These are phyloP conservation scores for Caenorhabditis drosophilae DNA, from an alignment of 2,888 invertebrate species.

Conservation along the genomic window DNA sequence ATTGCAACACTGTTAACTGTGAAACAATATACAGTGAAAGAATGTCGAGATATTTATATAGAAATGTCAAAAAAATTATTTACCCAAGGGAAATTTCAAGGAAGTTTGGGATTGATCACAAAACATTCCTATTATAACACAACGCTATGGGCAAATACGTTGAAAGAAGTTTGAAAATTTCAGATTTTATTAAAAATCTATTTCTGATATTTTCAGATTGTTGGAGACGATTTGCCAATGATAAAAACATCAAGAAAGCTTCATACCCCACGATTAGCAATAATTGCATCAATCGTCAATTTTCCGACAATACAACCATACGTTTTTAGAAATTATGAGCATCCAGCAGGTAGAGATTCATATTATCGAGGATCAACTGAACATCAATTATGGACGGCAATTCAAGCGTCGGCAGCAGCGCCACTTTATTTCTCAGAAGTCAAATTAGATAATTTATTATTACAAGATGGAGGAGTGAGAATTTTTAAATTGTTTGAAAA, in stretches of 20 bases:
- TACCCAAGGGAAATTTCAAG: slow-evolving; percentile 44
- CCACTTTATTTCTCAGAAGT: slow-evolving; percentile 89
- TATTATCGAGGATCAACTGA: slow-evolving; percentile 67
- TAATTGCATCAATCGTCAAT: slow-evolving; percentile 82
- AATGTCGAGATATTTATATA: slow-evolving; percentile 72
- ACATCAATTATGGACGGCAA: slow-evolving; percentile 46
- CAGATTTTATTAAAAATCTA: no score
- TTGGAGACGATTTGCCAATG: slow-evolving; percentile 58
- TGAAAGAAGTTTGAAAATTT: no score
- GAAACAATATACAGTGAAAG: slow-evolving; percentile 74
- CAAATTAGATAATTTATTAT: slow-evolving; percentile 72
- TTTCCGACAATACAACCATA: slow-evolving; percentile 78
- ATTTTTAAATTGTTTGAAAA: no score
- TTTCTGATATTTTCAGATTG: no score
- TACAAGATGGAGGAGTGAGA: slow-evolving; percentile 68
- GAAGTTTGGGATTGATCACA: slow-evolving; percentile 66
- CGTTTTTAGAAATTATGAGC: slow-evolving; percentile 84
- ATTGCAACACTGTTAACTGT: slow-evolving; percentile 79
- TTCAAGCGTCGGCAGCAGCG: slow-evolving; percentile 85
- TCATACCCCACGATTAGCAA: slow-evolving; percentile 75
- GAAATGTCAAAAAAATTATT: slow-evolving; percentile 69
- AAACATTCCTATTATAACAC: slow-evolving; percentile 88
- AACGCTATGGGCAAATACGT: slow-evolving; percentile 80
- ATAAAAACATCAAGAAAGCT: slow-evolving; percentile 51
- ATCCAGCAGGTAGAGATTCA: slow-evolving; percentile 75